A percentile compares a stretch with the other conserved stretches of the same genome.
Conservation (phyloP, 2,888 invertebrate genomes). For the Auanema sp. region DNA sequence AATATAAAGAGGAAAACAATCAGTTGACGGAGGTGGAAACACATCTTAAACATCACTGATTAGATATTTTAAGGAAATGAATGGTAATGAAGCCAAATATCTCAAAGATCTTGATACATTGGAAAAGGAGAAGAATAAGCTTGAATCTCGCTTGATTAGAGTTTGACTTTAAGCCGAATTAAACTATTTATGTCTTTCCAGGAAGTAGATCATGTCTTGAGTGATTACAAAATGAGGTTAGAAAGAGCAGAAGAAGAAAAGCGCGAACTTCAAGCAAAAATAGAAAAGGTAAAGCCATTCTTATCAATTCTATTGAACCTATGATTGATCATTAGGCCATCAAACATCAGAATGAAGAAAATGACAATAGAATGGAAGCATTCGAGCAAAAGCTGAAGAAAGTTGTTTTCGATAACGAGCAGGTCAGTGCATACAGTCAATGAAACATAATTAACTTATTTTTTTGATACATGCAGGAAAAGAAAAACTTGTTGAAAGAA, state of each 20-base stretch:
- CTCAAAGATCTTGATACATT: no score
- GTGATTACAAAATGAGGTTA: neutral
- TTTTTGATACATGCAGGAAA: no score
- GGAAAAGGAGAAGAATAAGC: no score
- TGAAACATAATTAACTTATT: no score
- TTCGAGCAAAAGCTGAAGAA: no score
- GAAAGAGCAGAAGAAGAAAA: neutral
- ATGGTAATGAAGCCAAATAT: constrained; percentile 5
- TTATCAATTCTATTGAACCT: neutral
- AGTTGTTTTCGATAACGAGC: no score
- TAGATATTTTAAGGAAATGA: neutral
- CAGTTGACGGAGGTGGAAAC: constrained; percentile 23
- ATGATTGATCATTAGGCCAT: no score
- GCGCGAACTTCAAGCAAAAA: neutral
- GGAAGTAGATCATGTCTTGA: constrained; percentile 15
- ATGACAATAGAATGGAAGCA: no score
- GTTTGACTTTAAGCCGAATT: neutral
- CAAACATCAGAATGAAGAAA: no score
- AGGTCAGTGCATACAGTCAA: constrained; percentile 2
- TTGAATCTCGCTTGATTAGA: no score
- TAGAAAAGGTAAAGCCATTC: neutral
- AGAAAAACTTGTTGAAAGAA: constrained; percentile 1
- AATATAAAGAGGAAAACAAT: constrained; percentile 25
- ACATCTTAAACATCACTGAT: neutral
- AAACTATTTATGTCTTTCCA: neutral